Evolutionary conservation across 2,113 vertebrate species (phyloP).

Genomic region (Sinosuthora webbiana): DNA sequence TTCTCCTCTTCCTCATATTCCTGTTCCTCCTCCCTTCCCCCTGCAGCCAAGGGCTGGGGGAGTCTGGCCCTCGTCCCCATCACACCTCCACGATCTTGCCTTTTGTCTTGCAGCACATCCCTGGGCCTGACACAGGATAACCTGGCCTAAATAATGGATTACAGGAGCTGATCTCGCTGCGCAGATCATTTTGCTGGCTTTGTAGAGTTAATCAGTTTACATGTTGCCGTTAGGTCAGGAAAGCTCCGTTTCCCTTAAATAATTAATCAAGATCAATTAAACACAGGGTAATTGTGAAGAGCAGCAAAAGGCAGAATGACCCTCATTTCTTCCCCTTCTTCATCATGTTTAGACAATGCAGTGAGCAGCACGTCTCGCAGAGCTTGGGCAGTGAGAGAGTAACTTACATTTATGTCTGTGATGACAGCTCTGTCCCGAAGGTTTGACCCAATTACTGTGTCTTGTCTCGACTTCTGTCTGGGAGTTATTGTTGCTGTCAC

Average conservation of each 20-base stretch:
- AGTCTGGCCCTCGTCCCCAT: too few species aligned
- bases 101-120: neutral
- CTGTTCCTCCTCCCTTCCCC: neutral
- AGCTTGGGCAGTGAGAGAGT: neutral
- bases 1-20: neutral
- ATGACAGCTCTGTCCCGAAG: conserved; percentile 26
- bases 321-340: neutral
- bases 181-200: conserved; percentile 36
- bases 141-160: neutral
- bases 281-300: neutral
- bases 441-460: conserved; percentile 41
- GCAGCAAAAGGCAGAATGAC: neutral
- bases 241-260: conserved; percentile 37
- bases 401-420: neutral
- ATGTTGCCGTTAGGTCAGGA: conserved; percentile 36
- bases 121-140: neutral
- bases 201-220: conserved; percentile 51
- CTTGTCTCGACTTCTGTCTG: conserved; percentile 44
- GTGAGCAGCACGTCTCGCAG: neutral
- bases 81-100: fast-evolving
- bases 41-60: too few species aligned
- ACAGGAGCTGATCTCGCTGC: neutral
- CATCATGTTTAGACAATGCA: neutral
- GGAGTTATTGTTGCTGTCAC: conserved; percentile 50
- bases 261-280: conserved; percentile 60